These are phyloP conservation scores for Chrysemys picta DNA, from an alignment of 2,113 vertebrate genomes.

Conservation along the genomic window DNA sequence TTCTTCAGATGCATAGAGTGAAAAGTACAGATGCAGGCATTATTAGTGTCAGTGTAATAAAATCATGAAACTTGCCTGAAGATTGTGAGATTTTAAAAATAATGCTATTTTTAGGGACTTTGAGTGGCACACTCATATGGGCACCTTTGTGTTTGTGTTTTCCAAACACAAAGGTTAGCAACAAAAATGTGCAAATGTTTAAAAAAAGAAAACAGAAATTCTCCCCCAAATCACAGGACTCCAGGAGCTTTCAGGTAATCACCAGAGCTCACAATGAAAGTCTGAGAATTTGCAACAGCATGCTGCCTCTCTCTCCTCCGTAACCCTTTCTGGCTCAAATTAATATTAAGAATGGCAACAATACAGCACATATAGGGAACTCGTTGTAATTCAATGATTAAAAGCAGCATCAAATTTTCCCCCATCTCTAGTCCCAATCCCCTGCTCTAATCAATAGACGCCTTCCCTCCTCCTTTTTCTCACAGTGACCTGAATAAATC, in stretches of 20 bases:
- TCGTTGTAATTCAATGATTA: neutral
- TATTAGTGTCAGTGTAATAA: neutral
- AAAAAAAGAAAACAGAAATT: neutral
- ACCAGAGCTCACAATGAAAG: neutral
- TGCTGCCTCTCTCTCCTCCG: neutral
- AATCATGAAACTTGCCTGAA: conserved; percentile 12
- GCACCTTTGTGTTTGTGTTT: neutral
- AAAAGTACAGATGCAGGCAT: too few species aligned
- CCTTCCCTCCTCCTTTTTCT: neutral
- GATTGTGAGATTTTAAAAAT: neutral
- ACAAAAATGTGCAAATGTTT: neutral
- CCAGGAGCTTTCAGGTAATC: neutral
- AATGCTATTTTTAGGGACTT: neutral
- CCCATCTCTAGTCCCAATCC: neutral
- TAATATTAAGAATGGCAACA: too few species aligned
- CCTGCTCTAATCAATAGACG: too few species aligned
- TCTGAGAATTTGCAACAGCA: neutral
- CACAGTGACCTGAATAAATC: neutral
- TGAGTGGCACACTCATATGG: neutral
- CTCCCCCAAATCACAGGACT: neutral
- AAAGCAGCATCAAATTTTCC: neutral
- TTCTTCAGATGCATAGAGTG: too few species aligned
- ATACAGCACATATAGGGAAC: neutral
- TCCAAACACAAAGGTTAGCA: neutral
- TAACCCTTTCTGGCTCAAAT: neutral